These are phyloP conservation scores for Drosophila biarmipes DNA, from an alignment of 1,140 invertebrate genomes.

Conservation along the genomic window DNA sequence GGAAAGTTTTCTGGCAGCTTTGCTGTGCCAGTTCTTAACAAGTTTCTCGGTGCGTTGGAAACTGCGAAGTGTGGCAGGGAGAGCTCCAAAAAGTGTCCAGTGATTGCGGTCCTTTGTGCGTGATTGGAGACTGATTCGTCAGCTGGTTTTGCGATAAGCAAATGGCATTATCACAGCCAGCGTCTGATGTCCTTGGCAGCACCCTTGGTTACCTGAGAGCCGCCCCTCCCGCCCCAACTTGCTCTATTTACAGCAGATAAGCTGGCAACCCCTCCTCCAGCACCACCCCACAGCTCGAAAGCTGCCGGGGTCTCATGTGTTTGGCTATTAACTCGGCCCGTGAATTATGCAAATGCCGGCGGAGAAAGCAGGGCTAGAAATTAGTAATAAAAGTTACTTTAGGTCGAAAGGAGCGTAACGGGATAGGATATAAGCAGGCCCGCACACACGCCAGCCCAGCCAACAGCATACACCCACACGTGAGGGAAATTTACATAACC, in stretches of 20 bases:
- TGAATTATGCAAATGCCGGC: constrained; percentile 70
- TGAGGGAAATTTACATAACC: constrained; percentile 75
- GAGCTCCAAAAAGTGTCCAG: neutral
- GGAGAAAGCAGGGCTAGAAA: constrained; percentile 43
- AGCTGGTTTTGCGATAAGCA: neutral
- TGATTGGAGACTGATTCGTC: constrained; percentile 21
- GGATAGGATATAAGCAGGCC: constrained; percentile 7
- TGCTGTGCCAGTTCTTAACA: neutral
- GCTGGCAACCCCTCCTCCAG: constrained; percentile 3
- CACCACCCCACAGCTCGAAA: neutral
- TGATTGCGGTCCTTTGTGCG: constrained; percentile 11
- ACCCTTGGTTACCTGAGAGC: constrained; percentile 16
- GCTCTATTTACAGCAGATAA: constrained; percentile 33
- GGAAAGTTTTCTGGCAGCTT: constrained; percentile 1
- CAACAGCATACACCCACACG: constrained; percentile 20
- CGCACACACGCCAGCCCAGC: too few species aligned
- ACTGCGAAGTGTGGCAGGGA: neutral
- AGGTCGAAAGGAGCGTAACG: constrained; percentile 14
- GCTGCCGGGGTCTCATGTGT: constrained; percentile 43
- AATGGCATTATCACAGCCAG: neutral
- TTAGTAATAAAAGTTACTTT: constrained; percentile 56
- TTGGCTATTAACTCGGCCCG: constrained; percentile 46
- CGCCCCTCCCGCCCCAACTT: constrained; percentile 2
- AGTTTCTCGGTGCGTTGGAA: neutral
- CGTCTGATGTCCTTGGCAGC: constrained; percentile 9